Evolutionary conservation across 2,113 vertebrate species (phyloP).

Genomic region (Salminus brasiliensis): DNA sequence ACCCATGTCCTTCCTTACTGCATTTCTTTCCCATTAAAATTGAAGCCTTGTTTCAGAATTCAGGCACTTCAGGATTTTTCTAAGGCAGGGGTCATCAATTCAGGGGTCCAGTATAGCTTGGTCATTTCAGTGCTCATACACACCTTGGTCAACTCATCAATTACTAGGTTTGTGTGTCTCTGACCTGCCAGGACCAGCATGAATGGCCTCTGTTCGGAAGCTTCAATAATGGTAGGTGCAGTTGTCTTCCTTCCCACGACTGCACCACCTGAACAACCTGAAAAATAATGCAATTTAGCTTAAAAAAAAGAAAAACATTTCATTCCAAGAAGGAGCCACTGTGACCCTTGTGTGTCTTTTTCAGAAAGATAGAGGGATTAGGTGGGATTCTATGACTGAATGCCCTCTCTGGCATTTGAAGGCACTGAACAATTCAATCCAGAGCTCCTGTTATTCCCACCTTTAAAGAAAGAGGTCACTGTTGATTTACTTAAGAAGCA

Average conservation of each 20-base stretch:
- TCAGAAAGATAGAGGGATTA: not conserved
- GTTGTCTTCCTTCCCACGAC: not conserved
- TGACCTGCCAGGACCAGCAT: not conserved
- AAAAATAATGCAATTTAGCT: not conserved
- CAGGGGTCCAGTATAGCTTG: not conserved
- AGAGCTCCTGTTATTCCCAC: slow-evolving; percentile 62
- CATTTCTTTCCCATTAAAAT: not conserved
- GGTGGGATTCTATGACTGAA: not conserved
- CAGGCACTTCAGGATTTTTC: not conserved
- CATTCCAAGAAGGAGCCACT: not conserved
- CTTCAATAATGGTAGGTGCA: not conserved
- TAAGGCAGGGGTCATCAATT: not conserved
- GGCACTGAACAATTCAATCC: not conserved
- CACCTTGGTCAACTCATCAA: not conserved
- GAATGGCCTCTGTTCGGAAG: not conserved
- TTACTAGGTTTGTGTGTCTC: not conserved
- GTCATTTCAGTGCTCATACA: not conserved
- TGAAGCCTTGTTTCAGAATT: no score
- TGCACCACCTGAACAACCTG: not conserved
- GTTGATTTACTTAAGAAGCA: slow-evolving; percentile 73
- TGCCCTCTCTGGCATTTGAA: not conserved
- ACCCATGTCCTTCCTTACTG: not conserved
- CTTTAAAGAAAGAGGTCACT: slow-evolving; percentile 79
- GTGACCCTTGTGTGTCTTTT: not conserved
- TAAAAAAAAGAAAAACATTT: not conserved